A percentile compares a stretch with the other conserved stretches of the same genome.
Conservation (phyloP, 2,797 vertebrate genomes). For the Distichodus sexfasciatus region DNA sequence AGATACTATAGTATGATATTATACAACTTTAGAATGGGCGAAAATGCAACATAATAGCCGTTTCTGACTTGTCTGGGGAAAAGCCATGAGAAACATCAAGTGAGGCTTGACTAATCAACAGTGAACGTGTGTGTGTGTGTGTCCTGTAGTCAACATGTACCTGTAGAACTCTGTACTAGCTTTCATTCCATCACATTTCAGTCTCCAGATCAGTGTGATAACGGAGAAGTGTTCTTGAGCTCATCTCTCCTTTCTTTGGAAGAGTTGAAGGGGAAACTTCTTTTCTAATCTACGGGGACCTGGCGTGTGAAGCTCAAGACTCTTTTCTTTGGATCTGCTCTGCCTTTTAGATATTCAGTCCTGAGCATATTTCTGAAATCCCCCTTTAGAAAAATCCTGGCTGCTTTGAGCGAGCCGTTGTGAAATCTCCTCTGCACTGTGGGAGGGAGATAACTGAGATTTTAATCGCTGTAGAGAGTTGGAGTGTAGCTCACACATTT, state of each 20-base stretch:
- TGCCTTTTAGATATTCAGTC: neutral
- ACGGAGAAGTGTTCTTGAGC: neutral
- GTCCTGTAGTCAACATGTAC: too few relatives aligned
- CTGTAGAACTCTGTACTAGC: too few relatives aligned
- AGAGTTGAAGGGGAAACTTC: neutral
- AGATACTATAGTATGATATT: too few relatives aligned
- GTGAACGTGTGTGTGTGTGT: too few relatives aligned
- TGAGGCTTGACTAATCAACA: too few relatives aligned
- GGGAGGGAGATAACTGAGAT: neutral
- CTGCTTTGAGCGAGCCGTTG: neutral
- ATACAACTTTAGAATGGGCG: too few relatives aligned
- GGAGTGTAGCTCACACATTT: too few relatives aligned
- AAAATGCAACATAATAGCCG: too few relatives aligned
- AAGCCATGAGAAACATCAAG: too few relatives aligned
- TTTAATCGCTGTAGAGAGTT: too few relatives aligned
- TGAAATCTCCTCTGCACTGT: neutral
- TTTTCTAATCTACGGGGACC: constrained; percentile 4
- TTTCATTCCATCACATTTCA: too few relatives aligned
- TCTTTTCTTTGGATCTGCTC: constrained; percentile 4
- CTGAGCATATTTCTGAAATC: constrained; percentile 20
- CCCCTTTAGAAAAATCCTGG: neutral
- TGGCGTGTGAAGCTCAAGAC: constrained; percentile 3
- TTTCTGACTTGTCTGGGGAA: too few relatives aligned
- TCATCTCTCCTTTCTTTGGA: neutral
- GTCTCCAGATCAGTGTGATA: neutral